These are phyloP conservation scores for Trissolcus japonicus DNA, from an alignment of 2,888 invertebrate species.

Conservation along the genomic window DNA sequence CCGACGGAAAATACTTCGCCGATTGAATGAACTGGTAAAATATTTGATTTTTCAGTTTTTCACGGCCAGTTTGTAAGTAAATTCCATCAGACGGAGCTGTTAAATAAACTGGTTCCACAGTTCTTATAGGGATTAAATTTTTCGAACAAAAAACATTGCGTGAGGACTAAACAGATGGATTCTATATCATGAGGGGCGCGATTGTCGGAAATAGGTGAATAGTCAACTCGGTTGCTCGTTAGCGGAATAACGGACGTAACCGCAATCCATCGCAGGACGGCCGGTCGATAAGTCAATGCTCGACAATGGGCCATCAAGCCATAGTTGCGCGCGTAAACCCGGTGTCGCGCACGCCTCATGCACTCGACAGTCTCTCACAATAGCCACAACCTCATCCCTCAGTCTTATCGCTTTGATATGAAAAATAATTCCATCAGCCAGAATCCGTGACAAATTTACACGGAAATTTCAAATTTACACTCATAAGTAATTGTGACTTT, in stretches of 20 bases:
- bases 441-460: no score
- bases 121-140: no score
- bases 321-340: slow-evolving; percentile 26
- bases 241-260: slow-evolving; percentile 64
- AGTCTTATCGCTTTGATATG: no score
- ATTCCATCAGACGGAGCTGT: no score
- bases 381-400: slow-evolving; percentile 28
- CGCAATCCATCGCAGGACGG: slow-evolving; percentile 62
- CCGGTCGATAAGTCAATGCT: slow-evolving; percentile 65
- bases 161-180: slow-evolving; percentile 26
- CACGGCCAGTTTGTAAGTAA: no score
- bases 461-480: no score
- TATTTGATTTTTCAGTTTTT: no score
- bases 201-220: slow-evolving; percentile 51
- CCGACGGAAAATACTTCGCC: no score
- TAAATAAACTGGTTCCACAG: no score
- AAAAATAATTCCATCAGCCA: no score
- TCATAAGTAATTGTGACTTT: no score
- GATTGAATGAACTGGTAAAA: no score
- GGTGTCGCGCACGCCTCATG: slow-evolving; percentile 40
- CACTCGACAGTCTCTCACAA: slow-evolving; percentile 61
- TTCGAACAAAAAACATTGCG: neutral
- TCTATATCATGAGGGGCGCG: slow-evolving; percentile 6
- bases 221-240: slow-evolving; percentile 58
- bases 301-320: slow-evolving; percentile 60